Base-by-base conservation (phyloP, 2,888 invertebrate genomes). In the Mongoloraphidia duomilia region DNA sequence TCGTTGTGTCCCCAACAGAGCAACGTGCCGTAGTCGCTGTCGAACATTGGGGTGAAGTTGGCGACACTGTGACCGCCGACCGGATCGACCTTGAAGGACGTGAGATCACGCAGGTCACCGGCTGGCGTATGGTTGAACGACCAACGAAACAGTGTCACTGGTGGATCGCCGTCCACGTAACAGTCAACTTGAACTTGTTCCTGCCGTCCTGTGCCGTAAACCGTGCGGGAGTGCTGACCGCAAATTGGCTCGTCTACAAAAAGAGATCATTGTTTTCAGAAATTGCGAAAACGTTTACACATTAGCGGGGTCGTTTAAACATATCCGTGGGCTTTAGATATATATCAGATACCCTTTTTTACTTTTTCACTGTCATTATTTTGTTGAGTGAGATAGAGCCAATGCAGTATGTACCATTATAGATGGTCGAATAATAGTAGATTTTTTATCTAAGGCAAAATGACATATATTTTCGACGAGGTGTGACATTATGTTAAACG, bases 1-100 rank as follows among this genome's bases (percentile, higher is more conserved):
- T 76, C 72, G 65, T 86, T 86, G 43, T 73, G 72, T 0, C 82
- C 85, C 64, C 82, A 78, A 58, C 87, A 87, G 52, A 84, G 79
- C 12, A 87, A 71, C 61, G 84, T 84, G 17, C 87, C 87, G 63
- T 86, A 87, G 65, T 86, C 75, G 1, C 77, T 72, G 34, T 77
- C 74, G 2, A 73, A 72, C 52, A 73, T 74, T 47, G 78, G 76
- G 62, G 71, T 70, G 62, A 78, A 79, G 9, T 64, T 67, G 52
- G 69, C 61, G 50, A 65, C 57, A 57, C 69, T 68, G 46, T 59
- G 59, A 40, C 64, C 61, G 12, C 62, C 74, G 26, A 60, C 61
- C 34, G 61, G 59, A 41, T 55, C 55, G 34, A 63, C 72, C 9
- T 59, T 54, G 53, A 71, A 66, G 52, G 67, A 66, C 55, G 58